Evolutionary conservation across 1,140 invertebrate genomes (phyloP).

Genomic region (Drosophila lacertosa): DNA sequence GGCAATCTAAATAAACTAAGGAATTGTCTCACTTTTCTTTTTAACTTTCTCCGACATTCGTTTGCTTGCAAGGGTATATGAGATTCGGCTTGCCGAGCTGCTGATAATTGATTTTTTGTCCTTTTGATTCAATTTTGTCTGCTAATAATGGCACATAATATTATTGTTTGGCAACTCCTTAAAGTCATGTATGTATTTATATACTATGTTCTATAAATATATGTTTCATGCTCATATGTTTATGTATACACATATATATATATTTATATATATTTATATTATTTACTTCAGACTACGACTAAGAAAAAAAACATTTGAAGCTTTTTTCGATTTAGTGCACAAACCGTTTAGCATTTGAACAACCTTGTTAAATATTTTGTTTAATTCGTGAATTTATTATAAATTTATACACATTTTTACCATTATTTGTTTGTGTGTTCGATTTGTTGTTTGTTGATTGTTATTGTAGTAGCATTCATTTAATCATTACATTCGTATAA

Average conservation of each 20-base stretch:
- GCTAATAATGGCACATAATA: slow-evolving; percentile 81
- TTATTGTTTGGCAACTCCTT: slow-evolving; percentile 74
- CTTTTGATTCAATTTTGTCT: slow-evolving; percentile 46
- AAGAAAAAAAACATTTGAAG: slow-evolving; percentile 30
- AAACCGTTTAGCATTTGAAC: slow-evolving; percentile 55
- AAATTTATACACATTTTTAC: slow-evolving; percentile 28
- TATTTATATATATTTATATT: slow-evolving; percentile 15
- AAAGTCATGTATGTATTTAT: slow-evolving; percentile 28
- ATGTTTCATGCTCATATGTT: slow-evolving; percentile 9
- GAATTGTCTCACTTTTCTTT: neutral
- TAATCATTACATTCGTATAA: neutral
- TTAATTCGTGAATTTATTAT: slow-evolving; percentile 13
- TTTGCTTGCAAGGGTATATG: slow-evolving; percentile 14
- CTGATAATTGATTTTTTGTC: neutral
- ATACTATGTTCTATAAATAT: slow-evolving; percentile 32
- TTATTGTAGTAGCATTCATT: slow-evolving; percentile 1
- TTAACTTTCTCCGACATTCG: neutral
- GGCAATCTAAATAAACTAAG: neutral
- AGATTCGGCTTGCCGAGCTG: slow-evolving; percentile 15
- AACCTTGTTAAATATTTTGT: slow-evolving; percentile 51
- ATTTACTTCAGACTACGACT: slow-evolving; percentile 5
- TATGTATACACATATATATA: slow-evolving; percentile 10
- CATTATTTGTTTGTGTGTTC: neutral
- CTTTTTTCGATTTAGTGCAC: slow-evolving; percentile 15
- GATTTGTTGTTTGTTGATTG: neutral